Base-by-base conservation (phyloP, 1,140 invertebrate genomes). In the Epicauta chinensis region DNA sequence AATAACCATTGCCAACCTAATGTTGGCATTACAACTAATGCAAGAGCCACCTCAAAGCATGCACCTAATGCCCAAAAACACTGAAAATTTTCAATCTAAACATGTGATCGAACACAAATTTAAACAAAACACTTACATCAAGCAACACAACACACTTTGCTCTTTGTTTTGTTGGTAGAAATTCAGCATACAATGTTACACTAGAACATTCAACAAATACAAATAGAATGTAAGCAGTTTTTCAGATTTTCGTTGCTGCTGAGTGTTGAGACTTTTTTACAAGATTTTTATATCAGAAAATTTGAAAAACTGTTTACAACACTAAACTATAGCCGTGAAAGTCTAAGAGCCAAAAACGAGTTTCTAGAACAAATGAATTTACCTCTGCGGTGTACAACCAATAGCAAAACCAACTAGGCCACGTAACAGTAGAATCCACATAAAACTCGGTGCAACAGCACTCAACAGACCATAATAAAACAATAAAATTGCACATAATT, bases 61-160 rank as follows among this genome's bases (percentile, higher is more conserved):
- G 93, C 91, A 37, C 93, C 93, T 35, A 97, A 76, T 1, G 93
- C 92, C 93, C 93, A 97, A 72, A 97, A 97, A 76, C 92, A 91
- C 89, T 93, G 78, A 70, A 65, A 67, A 67, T 16, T 13, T 58
- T 42, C 46, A 46, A 48, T 32, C 42, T 48, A n/a, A n/a, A n/a
- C n/a, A n/a, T n/a, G n/a, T 30, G 36, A 45, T 60, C 17, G 53
- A 56, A 44, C 15, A 29, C 40, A 32, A 42, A 3, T 11, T 32
- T 32, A 32, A 43, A 17, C 29, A 46, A 17, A 16, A 59, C 51
- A 65, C 87, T 84, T 77, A 94, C 90, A 79, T 97, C 93, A 50
- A 97, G 78, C 56, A 97, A 75, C 37, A 97, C 89, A 30, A 97
- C 91, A 80, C 93, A 96, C 74, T 92, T 93, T 16, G 90, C 91